These are phyloP conservation scores for Heliconius charithonia DNA, from an alignment of 2,888 invertebrate genomes.

Conservation along the genomic window DNA sequence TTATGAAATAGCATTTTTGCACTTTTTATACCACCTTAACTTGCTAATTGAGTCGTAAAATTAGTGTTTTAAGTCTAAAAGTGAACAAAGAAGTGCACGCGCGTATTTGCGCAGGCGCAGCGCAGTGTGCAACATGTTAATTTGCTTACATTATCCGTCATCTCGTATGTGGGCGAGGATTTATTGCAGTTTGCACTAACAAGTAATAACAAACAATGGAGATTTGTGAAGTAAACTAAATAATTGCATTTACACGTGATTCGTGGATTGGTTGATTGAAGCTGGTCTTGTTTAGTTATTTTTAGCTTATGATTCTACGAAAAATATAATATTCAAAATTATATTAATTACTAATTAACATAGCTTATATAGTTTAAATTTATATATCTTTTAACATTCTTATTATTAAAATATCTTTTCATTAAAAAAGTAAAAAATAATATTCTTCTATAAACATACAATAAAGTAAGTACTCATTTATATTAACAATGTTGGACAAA, in stretches of 20 bases:
- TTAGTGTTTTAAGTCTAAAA: not conserved
- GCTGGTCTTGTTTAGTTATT: not conserved
- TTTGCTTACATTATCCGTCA: slow-evolving; percentile 49
- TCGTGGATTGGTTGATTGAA: not conserved
- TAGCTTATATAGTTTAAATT: too few relatives aligned
- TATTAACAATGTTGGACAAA: slow-evolving; percentile 14
- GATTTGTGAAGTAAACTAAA: slow-evolving; percentile 35
- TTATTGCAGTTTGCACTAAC: slow-evolving; percentile 41
- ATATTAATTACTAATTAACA: too few relatives aligned
- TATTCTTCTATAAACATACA: not conserved
- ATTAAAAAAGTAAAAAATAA: too few relatives aligned
- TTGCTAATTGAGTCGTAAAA: slow-evolving; percentile 16
- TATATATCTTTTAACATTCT: not conserved
- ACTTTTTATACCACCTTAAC: not conserved
- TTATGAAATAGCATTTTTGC: not conserved
- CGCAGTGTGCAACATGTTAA: slow-evolving; percentile 43
- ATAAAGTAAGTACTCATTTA: slow-evolving; percentile 3
- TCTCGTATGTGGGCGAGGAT: slow-evolving; percentile 44
- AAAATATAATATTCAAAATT: too few relatives aligned
- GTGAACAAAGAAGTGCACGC: slow-evolving; percentile 26
- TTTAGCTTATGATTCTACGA: not conserved
- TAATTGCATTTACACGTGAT: slow-evolving; percentile 25
- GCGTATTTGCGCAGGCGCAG: slow-evolving; percentile 31
- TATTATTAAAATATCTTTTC: not conserved
- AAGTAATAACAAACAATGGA: slow-evolving; percentile 36